Evolutionary conservation across 2,888 invertebrate genomes (phyloP).

Genomic region (Plagodis dolabraria): DNA sequence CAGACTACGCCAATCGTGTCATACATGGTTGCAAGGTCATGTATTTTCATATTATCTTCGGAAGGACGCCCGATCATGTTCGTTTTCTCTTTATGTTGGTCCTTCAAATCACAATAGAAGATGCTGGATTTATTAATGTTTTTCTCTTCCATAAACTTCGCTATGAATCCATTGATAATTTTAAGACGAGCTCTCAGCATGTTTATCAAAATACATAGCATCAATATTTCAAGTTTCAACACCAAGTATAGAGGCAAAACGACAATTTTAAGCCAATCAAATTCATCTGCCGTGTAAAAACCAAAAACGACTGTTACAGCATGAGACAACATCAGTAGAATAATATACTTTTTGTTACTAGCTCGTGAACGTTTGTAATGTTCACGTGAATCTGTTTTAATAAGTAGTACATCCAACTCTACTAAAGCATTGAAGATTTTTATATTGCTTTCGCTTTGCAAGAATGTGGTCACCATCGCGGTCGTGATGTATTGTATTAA

Average conservation of each 20-base stretch:
- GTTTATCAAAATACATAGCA: slow-evolving; percentile 51
- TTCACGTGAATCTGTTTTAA: slow-evolving; percentile 3
- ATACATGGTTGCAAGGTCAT: slow-evolving; percentile 55
- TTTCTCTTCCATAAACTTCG: slow-evolving; percentile 48
- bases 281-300: slow-evolving; percentile 31
- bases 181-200: slow-evolving; percentile 52
- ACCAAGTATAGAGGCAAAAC: slow-evolving; percentile 43
- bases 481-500: slow-evolving; percentile 33
- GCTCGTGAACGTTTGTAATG: slow-evolving; percentile 37
- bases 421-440: slow-evolving; percentile 15
- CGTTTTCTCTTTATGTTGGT: slow-evolving; percentile 33
- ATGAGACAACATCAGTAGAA: slow-evolving; percentile 36
- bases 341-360: slow-evolving; percentile 35
- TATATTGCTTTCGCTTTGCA: slow-evolving; percentile 19
- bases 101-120: slow-evolving; percentile 44
- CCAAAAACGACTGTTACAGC: slow-evolving; percentile 32
- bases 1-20: slow-evolving; percentile 55
- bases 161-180: slow-evolving; percentile 54
- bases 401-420: slow-evolving; percentile 22
- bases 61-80: slow-evolving; percentile 48
- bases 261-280: slow-evolving; percentile 28
- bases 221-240: slow-evolving; percentile 54
- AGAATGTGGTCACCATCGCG: slow-evolving; percentile 20
- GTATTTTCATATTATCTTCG: slow-evolving; percentile 49
- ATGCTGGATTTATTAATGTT: slow-evolving; percentile 39